phyloP scores from a whole-genome alignment of 2,888 invertebrate genomes.

The Ormyrus nitidulus region DNA sequence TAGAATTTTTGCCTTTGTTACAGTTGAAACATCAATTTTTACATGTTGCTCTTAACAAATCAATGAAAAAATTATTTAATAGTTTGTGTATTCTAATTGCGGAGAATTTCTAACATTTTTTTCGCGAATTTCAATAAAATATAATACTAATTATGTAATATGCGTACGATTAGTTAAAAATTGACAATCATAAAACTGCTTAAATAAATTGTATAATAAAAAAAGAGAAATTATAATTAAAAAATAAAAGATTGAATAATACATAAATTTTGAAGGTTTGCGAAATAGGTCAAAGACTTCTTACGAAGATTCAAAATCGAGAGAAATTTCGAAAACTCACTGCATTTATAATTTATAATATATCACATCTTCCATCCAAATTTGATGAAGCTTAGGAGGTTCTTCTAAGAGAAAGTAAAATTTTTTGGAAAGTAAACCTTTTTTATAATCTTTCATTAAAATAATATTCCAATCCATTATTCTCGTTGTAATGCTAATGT shows the following conservation, averaged over 20 bases:
- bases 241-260: background rate
- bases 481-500: too few species aligned
- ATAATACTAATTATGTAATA: too few species aligned
- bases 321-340: constrained; percentile 14
- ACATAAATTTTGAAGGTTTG: background rate
- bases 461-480: too few species aligned
- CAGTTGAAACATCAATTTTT: too few species aligned
- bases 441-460: background rate
- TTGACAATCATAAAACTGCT: too few species aligned
- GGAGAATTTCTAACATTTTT: too few species aligned
- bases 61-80: too few species aligned
- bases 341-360: constrained; percentile 23
- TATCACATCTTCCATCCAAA: background rate
- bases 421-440: background rate
- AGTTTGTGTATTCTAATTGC: too few species aligned
- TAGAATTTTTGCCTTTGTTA: too few species aligned
- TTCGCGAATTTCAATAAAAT: too few species aligned
- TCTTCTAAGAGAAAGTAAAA: constrained; percentile 36
- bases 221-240: background rate
- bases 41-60: too few species aligned
- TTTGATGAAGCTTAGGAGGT: constrained; percentile 26
- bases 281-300: background rate
- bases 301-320: background rate
- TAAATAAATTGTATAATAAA: background rate
- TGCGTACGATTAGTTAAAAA: too few species aligned